Evolutionary conservation across 1,140 invertebrate genomes (phyloP).

Genomic region (Zophobas morio): DNA sequence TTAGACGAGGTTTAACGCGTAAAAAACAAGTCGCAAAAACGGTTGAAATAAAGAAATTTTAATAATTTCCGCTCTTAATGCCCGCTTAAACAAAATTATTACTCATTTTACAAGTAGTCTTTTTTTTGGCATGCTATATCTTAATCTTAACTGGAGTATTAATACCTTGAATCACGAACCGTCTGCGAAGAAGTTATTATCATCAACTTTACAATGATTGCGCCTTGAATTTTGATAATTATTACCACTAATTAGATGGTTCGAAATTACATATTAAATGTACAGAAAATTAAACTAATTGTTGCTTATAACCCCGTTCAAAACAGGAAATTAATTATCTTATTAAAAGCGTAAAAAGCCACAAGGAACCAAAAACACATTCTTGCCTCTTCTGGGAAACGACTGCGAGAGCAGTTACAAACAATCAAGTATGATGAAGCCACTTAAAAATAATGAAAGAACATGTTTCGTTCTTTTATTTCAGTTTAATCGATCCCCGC

Average conservation of each 20-base stretch:
- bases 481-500: not conserved
- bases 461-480: not conserved
- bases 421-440: not conserved
- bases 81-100: too few relatives aligned
- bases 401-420: not conserved
- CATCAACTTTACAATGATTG: not conserved
- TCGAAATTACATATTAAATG: too few relatives aligned
- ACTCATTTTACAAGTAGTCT: too few relatives aligned
- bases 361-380: not conserved
- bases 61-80: too few relatives aligned
- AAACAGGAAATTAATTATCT: constrained; percentile 1
- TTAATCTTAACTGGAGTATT: too few relatives aligned
- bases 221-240: not conserved
- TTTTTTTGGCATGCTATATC: too few relatives aligned
- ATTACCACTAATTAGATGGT: not conserved
- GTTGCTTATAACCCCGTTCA: not conserved
- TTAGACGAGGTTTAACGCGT: too few relatives aligned
- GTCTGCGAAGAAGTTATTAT: not conserved
- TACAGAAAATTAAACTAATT: not conserved
- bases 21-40: too few relatives aligned
- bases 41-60: too few relatives aligned
- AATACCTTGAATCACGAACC: not conserved
- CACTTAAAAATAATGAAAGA: not conserved
- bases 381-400: not conserved
- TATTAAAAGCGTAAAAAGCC: not conserved